A percentile compares a stretch with the other conserved stretches of the same genome.
These are phyloP conservation scores for Atherix ibis DNA, from an alignment of 2,888 invertebrate genomes.

Conservation along the genomic window DNA sequence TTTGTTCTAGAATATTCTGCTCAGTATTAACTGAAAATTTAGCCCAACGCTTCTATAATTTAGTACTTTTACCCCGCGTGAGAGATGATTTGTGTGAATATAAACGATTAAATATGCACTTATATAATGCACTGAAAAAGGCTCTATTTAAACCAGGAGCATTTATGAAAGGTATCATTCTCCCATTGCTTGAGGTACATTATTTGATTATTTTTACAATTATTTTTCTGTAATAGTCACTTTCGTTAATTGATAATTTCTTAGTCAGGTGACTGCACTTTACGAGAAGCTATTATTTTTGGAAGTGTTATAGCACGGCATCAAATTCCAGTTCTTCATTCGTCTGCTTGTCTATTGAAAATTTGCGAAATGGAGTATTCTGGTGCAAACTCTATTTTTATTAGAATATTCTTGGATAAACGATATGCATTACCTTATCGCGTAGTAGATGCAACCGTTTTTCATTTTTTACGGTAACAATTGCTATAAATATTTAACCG, in stretches of 20 bases:
- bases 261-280: conserved; percentile 79
- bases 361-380: conserved; percentile 96
- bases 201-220: not conserved
- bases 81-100: conserved; percentile 92
- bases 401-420: conserved; percentile 88
- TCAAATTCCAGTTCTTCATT: conserved; percentile 88
- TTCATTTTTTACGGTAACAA: conserved; percentile 75
- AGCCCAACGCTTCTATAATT: conserved; percentile 89
- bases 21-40: conserved; percentile 91
- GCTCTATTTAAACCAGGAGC: conserved; percentile 93
- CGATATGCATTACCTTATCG: conserved; percentile 93
- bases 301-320: conserved; percentile 81
- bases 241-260: too few relatives aligned
- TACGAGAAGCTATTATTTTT: conserved; percentile 89
- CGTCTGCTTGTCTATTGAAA: conserved; percentile 85
- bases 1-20: conserved; percentile 69
- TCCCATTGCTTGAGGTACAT: conserved; percentile 50
- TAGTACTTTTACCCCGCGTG: conserved; percentile 81
- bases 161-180: conserved; percentile 84
- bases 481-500: conserved; percentile 8
- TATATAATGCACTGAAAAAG: conserved; percentile 86
- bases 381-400: conserved; percentile 89
- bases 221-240: not conserved
- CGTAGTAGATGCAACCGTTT: conserved; percentile 87
- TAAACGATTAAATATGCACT: conserved; percentile 87